Base-by-base conservation (phyloP, 2,113 vertebrate genomes). In the Hirundichthys speculiger region DNA sequence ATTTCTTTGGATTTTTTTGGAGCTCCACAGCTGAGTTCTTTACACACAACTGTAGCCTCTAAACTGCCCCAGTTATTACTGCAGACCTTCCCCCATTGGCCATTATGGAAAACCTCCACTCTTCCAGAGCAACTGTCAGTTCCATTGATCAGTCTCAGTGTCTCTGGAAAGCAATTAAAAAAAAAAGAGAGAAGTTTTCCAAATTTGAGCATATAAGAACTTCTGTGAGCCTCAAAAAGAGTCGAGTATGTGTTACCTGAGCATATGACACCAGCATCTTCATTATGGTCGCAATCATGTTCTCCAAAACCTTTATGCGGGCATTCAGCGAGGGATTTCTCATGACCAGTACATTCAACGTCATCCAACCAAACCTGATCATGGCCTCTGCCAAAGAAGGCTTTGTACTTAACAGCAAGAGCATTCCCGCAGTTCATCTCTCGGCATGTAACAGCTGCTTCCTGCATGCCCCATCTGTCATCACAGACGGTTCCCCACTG, bases 401-500 rank as follows among this genome's bases (percentile, higher is more conserved):
- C 73, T 3, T 61, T 85, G 51, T 72, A 70, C 47, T 73, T 88
- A 49, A 79, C 85, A 0, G 14, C 0, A 0, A 88, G 11, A 13
- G 85, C 42, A 12, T 6, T 63, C 2, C 89, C 89, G 34, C 89
- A 90, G 49, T 81, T 69, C 80, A 88, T 52, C 64, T 86, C 69
- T 14, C 62, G 68, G 43, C 89, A 90, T 0, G 38, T 34, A 0
- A 90, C 89, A 6, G 14, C 5, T 15, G 75, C 89, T 59, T 88
- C 86, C 18, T 56, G 73, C 18, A 90, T 67, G 22, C 83, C 87
- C 89, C 89, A 90, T 47, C 50, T 69, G 70, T 90, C 89, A 55
- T 90, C 89, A 25, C 89, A 90, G 38, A 88, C 25, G 4, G 86
- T 85, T 42, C 89, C 89, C 89, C 89, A 90, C 39, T 82, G 58